A percentile compares a stretch with the other conserved stretches of the same genome.
phyloP scores from a whole-genome alignment of 2,113 vertebrate species.

The Irena cyanogastra region DNA sequence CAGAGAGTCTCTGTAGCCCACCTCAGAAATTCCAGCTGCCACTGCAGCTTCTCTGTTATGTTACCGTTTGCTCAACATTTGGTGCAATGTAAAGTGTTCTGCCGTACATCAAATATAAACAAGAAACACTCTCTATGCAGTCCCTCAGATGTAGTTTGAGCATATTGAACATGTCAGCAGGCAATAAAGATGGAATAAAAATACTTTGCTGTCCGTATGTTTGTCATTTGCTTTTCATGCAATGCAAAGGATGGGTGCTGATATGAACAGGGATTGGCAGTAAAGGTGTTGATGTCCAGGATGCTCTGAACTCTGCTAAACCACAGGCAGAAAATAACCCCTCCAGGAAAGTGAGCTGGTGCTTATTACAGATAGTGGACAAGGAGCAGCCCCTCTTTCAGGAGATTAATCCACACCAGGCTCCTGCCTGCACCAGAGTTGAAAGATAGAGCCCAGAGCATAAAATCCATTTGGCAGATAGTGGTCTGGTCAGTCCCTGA shows the following conservation, averaged over 20 bases:
- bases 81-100: conserved; percentile 69
- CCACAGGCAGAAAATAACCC: neutral
- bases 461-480: neutral
- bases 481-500: neutral
- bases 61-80: conserved; percentile 69
- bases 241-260: conserved; percentile 60
- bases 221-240: conserved; percentile 67
- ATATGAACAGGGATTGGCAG: conserved; percentile 23
- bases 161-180: conserved; percentile 67
- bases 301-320: conserved; percentile 39
- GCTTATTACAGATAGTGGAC: neutral
- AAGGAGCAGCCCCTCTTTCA: neutral
- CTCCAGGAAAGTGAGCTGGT: neutral
- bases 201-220: conserved; percentile 68
- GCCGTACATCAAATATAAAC: conserved; percentile 66
- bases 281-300: conserved; percentile 57
- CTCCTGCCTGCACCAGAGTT: neutral
- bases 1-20: conserved; percentile 60
- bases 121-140: conserved; percentile 66
- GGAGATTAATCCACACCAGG: neutral
- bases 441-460: neutral
- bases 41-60: conserved; percentile 59
- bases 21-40: conserved; percentile 67
- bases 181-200: conserved; percentile 69
- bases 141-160: conserved; percentile 64